phyloP scores from a whole-genome alignment of 2,888 invertebrate genomes.

The Hedya salicella region DNA sequence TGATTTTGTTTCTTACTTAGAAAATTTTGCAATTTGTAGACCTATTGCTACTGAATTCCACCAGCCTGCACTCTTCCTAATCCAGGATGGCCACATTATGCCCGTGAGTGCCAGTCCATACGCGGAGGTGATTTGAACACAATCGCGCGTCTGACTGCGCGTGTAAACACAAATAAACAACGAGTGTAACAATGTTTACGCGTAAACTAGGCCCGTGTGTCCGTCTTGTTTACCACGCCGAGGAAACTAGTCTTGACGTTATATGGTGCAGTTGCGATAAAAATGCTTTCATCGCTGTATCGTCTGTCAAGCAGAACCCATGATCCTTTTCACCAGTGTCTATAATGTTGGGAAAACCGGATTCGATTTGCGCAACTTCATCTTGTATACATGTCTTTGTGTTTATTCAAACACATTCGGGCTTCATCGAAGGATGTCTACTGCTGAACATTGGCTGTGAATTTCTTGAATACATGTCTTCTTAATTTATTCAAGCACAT shows the following conservation, averaged over 20 bases:
- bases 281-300: background rate
- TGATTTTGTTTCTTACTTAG: too few relatives aligned
- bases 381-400: too few relatives aligned
- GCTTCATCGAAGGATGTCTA: too few relatives aligned
- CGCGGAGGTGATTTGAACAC: slow-evolving; percentile 66
- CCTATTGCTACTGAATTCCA: background rate
- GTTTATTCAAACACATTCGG: too few relatives aligned
- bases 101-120: slow-evolving; percentile 59
- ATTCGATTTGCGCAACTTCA: too few relatives aligned
- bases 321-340: too few relatives aligned
- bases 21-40: too few relatives aligned
- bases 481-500: too few relatives aligned
- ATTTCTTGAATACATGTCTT: too few relatives aligned
- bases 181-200: slow-evolving; percentile 31
- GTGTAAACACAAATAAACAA: slow-evolving; percentile 52
- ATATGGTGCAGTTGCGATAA: background rate
- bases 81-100: slow-evolving; percentile 56
- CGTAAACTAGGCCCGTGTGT: slow-evolving; percentile 6
- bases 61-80: slow-evolving; percentile 44
- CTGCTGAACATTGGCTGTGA: too few relatives aligned
- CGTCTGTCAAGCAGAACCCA: too few relatives aligned
- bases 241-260: background rate
- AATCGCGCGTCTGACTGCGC: slow-evolving; percentile 62
- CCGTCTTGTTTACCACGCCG: background rate
- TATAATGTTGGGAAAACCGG: too few relatives aligned